A percentile compares a stretch with the other conserved stretches of the same genome.
Evolutionary conservation across 64 coral and sea anemone genomes (phyloP).

Genomic region (Orbicella faveolata): DNA sequence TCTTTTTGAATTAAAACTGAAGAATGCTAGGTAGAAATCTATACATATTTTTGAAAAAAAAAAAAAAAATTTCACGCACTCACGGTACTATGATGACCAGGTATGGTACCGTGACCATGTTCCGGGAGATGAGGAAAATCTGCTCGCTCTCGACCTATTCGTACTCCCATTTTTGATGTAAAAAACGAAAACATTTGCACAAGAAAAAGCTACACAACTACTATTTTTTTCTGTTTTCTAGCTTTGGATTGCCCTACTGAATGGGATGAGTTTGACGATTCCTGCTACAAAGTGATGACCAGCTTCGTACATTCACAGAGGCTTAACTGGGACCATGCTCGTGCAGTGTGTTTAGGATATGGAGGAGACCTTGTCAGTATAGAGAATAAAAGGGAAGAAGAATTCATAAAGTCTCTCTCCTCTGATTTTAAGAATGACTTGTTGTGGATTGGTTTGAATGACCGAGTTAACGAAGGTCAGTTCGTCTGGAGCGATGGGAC

Average conservation of each 20-base stretch:
- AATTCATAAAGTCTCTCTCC: background rate
- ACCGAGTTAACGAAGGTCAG: background rate
- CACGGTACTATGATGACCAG: no score
- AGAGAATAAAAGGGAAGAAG: background rate
- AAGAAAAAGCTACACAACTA: no score
- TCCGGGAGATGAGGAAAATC: no score
- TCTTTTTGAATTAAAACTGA: no score
- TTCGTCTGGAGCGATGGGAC: background rate
- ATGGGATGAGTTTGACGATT: background rate
- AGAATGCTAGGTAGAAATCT: no score
- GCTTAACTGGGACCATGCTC: background rate
- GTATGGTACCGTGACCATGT: no score
- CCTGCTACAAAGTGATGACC: conserved; percentile 4
- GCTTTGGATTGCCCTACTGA: background rate
- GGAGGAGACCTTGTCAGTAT: background rate
- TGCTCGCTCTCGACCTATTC: no score
- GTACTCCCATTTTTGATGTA: no score
- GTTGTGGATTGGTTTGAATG: background rate
- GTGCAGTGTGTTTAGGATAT: background rate
- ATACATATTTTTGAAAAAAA: no score
- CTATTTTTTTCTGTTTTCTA: background rate
- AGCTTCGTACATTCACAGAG: background rate
- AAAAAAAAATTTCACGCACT: no score
- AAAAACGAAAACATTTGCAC: no score
- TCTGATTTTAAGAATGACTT: background rate